Conservation (phyloP, 2,888 invertebrate genomes). For the Thalpophila matura region DNA sequence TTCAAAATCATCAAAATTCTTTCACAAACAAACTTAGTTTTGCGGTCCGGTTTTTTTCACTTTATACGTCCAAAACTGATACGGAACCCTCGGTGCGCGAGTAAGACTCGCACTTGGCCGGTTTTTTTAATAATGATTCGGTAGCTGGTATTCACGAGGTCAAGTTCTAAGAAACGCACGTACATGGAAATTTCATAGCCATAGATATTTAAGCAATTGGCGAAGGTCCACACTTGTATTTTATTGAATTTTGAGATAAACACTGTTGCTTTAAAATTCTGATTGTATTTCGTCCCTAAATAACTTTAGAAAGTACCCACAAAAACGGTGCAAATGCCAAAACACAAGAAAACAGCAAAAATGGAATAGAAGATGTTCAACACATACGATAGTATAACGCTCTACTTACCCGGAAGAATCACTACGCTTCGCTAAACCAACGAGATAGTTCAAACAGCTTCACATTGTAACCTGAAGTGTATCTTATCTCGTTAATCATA, state of each 20-base stretch:
- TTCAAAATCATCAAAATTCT: too few species aligned
- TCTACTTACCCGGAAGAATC: constrained; percentile 69
- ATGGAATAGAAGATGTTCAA: constrained; percentile 22
- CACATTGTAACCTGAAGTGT: constrained; percentile 32
- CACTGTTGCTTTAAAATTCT: neutral
- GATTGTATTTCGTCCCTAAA: neutral
- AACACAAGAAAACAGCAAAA: constrained; percentile 28
- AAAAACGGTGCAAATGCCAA: constrained; percentile 18
- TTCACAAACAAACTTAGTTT: too few species aligned
- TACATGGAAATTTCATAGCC: too few species aligned
- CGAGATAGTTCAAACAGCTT: constrained; percentile 34
- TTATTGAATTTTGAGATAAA: neutral
- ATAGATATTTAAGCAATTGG: too few species aligned
- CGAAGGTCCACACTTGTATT: neutral
- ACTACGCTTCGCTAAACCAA: constrained; percentile 63
- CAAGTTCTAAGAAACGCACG: too few species aligned
- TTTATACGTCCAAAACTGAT: too few species aligned
- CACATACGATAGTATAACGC: constrained; percentile 59
- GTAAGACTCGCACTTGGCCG: too few species aligned
- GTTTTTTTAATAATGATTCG: too few species aligned
- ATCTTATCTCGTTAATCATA: constrained; percentile 20
- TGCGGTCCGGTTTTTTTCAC: too few species aligned
- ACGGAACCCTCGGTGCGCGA: too few species aligned
- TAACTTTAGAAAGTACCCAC: constrained; percentile 18
- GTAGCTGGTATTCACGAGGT: too few species aligned